These are phyloP conservation scores for Callitettix versicolor DNA, from an alignment of 1,140 invertebrate species.

Conservation along the genomic window DNA sequence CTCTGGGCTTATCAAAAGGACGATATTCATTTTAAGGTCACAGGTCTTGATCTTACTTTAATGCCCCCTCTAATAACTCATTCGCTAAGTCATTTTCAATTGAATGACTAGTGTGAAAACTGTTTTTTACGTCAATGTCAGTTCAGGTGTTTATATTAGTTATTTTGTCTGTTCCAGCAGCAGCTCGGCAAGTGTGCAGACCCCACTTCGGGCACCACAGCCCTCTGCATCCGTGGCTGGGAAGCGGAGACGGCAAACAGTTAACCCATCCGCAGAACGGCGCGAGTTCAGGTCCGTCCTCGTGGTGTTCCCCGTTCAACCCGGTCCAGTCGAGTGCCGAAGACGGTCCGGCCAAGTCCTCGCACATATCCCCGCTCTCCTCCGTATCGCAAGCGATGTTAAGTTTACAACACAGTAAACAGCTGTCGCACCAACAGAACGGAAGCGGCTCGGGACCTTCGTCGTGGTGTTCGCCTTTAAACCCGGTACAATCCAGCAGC, in stretches of 20 bases:
- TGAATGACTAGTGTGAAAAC: too few relatives aligned
- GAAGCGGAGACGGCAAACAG: constrained; percentile 7
- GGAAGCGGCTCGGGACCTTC: background rate
- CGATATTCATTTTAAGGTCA: too few relatives aligned
- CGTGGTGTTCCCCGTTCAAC: background rate
- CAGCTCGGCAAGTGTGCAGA: constrained; percentile 22
- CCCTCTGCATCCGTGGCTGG: constrained; percentile 20
- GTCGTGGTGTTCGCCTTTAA: constrained; percentile 17
- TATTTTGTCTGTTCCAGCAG: constrained; percentile 16
- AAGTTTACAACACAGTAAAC: constrained; percentile 19
- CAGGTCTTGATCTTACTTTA: too few relatives aligned
- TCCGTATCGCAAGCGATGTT: constrained; percentile 23
- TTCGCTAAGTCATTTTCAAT: too few relatives aligned
- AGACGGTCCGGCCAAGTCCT: background rate
- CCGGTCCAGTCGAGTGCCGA: background rate
- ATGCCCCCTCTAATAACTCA: too few relatives aligned
- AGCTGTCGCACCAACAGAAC: constrained; percentile 7
- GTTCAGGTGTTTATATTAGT: too few relatives aligned
- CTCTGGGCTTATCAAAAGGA: too few relatives aligned
- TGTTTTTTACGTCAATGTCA: too few relatives aligned
- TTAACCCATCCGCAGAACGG: constrained; percentile 9
- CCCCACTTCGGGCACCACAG: constrained; percentile 20
- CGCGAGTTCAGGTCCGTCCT: background rate
- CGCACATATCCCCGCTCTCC: background rate
- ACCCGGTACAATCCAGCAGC: constrained; percentile 14